Base-by-base conservation (phyloP, 30 jellyfish, hydroid and myxozoan genomes). In the Mastigias papua region DNA sequence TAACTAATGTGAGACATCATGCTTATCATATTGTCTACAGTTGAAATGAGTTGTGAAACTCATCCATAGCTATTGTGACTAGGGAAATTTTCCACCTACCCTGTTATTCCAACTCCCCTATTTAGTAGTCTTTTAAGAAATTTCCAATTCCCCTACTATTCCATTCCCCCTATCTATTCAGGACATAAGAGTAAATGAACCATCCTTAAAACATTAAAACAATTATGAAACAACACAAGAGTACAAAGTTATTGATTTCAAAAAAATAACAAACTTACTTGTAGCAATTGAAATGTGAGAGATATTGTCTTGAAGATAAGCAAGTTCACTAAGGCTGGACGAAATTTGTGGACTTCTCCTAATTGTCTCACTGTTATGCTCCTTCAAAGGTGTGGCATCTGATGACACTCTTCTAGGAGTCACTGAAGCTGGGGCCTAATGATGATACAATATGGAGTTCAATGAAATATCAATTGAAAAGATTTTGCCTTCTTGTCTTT, bases 261-360 rank as follows among this genome's bases (percentile, higher is more conserved):
- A n/a, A n/a, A n/a, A n/a, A n/a, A n/a, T n/a, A n/a, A n/a, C n/a
- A 0, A 2, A 48, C 85, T 54, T 51, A 70, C 80, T 61, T 27
- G 84, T 30, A 22, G 94, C 46, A 50, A 85, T 51, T 3, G 88
- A 57, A 10, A 73, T 15, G 78, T 69, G 78, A 49, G 88, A 34
- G 3, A 85, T 51, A 32, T 80, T 69, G 35, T 54, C 48, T 6
- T 35, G 63, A 67, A 78, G 78, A 25, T 51, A 72, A 34, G 65
- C 82, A 64, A 85, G 71, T 64, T 85, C 94, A 49, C 60, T 85
- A 22, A 85, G 29, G 27, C 76, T 78, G 9, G 78, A 33, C 34
- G 82, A 11, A 8, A 73, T 46, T 37, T 85, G 84, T 46, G 94
- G 94, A 62, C 94, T 85, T 33, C 57, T 85, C 79, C 61, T 85